phyloP scores from a whole-genome alignment of 2,888 invertebrate species.

The Galerucella pusilla region DNA sequence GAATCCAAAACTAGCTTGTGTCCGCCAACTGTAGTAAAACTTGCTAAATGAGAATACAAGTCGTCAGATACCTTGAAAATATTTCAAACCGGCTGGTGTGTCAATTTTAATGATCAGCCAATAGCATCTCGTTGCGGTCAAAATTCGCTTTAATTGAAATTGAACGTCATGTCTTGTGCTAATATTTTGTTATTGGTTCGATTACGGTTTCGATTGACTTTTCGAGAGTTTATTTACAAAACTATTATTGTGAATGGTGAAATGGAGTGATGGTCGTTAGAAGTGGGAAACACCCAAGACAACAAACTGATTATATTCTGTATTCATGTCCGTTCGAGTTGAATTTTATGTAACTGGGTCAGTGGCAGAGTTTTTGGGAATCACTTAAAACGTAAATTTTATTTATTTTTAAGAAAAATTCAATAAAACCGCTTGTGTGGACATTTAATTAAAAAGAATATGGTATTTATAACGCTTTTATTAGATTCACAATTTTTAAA shows the following conservation, averaged over 20 bases:
- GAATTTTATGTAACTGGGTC: neutral
- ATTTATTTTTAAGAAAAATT: neutral
- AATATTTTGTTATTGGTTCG: neutral
- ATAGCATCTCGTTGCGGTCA: neutral
- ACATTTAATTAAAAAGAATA: neutral
- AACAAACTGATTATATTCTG: conserved; percentile 3
- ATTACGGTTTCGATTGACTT: conserved; percentile 12
- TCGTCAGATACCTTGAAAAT: neutral
- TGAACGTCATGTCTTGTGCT: neutral
- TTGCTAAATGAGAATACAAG: neutral
- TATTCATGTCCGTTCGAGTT: neutral
- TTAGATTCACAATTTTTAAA: too few relatives aligned
- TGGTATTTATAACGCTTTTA: too few relatives aligned
- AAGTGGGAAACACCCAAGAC: conserved; percentile 32
- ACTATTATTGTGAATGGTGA: neutral
- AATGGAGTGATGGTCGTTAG: neutral
- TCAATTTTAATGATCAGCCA: neutral
- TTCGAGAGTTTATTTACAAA: neutral
- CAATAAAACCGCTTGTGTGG: neutral
- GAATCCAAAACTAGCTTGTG: neutral
- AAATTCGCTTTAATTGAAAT: neutral
- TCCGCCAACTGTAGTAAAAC: neutral
- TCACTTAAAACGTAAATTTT: neutral
- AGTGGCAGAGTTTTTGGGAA: neutral
- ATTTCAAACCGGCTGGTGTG: conserved; percentile 5